A percentile compares a stretch with the other conserved stretches of the same genome.
phyloP scores from a whole-genome alignment of 92 coral and sea anemone species.

The Phenganax stokvisi region DNA sequence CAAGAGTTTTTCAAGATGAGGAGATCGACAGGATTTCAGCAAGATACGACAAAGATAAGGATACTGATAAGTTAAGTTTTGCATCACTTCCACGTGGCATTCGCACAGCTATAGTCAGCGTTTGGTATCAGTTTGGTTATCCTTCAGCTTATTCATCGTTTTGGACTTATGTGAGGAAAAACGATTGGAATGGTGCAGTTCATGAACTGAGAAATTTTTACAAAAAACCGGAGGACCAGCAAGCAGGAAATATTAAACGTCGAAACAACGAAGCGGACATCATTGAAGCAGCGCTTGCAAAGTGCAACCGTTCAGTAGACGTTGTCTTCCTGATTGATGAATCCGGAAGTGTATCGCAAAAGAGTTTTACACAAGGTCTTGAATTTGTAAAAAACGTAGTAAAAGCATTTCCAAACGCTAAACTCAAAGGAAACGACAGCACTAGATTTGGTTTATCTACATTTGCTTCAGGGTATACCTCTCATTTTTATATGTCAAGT shows the following conservation, averaged over 20 bases:
- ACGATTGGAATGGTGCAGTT: conserved; percentile 39
- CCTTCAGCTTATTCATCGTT: conserved; percentile 36
- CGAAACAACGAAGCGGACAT: conserved; percentile 49
- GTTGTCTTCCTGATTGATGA: conserved; percentile 57
- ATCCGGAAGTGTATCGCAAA: conserved; percentile 50
- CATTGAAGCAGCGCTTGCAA: conserved; percentile 31
- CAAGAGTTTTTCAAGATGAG: conserved; percentile 14
- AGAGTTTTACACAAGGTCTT: conserved; percentile 41
- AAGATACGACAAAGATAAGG: conserved; percentile 29
- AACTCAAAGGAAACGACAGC: conserved; percentile 22
- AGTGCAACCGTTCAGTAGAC: conserved; percentile 55
- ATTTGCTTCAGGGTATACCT: not conserved
- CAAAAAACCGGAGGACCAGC: conserved; percentile 20
- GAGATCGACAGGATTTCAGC: not conserved
- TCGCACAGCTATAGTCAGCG: conserved; percentile 46
- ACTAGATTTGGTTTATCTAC: conserved; percentile 43
- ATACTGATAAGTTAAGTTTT: conserved; percentile 2
- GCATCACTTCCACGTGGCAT: conserved; percentile 41
- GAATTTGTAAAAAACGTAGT: conserved; percentile 26
- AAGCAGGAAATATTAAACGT: conserved; percentile 32
- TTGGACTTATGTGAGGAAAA: conserved; percentile 39
- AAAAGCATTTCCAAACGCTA: conserved; percentile 32
- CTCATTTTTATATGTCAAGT: conserved; percentile 15
- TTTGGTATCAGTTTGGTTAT: conserved; percentile 45
- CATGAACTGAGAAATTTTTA: conserved; percentile 42